A percentile compares a stretch with the other conserved stretches of the same genome.
Conservation (phyloP, 2,797 vertebrate species). For the Taenioides sp. region DNA sequence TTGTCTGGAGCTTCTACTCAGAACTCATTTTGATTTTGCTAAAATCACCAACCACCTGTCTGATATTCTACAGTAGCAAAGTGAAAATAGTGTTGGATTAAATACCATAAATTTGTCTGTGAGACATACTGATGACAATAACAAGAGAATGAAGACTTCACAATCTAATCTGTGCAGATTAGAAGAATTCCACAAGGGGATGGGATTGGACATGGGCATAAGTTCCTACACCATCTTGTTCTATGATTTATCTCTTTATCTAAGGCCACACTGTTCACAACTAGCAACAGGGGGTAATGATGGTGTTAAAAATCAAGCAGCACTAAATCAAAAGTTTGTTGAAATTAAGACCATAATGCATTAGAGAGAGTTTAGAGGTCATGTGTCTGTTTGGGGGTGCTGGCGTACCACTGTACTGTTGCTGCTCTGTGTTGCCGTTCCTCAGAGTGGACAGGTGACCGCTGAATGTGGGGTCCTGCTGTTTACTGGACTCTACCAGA, state of each 20-base stretch:
- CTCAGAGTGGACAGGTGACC: constrained; percentile 64
- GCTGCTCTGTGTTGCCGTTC: constrained; percentile 57
- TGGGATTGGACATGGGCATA: constrained; percentile 66
- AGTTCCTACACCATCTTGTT: constrained; percentile 64
- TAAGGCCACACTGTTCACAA: constrained; percentile 38
- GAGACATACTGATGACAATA: constrained; percentile 54
- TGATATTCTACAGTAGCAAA: constrained; percentile 28
- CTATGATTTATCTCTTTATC: constrained; percentile 63
- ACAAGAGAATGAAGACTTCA: constrained; percentile 60
- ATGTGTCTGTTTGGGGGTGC: neutral
- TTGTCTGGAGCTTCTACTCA: constrained; percentile 8
- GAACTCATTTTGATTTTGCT: constrained; percentile 17
- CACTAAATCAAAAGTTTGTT: neutral
- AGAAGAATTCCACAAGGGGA: constrained; percentile 74
- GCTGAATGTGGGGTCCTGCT: constrained; percentile 66
- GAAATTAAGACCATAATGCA: neutral
- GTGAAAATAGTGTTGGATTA: constrained; percentile 69
- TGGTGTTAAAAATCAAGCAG: neutral
- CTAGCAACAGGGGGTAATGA: constrained; percentile 17
- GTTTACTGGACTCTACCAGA: constrained; percentile 63
- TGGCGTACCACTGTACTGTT: constrained; percentile 71
- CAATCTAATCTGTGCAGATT: constrained; percentile 75
- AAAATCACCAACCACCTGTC: constrained; percentile 57
- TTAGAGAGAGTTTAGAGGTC: neutral
- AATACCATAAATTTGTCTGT: constrained; percentile 56